Evolutionary conservation across 2,888 invertebrate species (phyloP).

Genomic region (Nezara viridula): DNA sequence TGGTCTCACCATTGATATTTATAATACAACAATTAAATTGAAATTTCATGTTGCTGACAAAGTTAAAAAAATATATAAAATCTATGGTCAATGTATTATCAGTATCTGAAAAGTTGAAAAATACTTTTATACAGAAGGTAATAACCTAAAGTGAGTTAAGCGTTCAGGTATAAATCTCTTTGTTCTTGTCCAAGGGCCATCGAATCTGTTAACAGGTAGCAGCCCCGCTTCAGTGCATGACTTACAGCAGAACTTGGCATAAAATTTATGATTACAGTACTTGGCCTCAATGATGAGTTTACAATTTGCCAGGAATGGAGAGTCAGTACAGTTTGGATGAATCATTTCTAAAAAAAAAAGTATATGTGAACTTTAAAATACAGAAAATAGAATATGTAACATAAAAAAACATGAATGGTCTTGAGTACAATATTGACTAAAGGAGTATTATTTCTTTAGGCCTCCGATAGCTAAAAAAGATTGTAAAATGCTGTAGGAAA

Average conservation of each 20-base stretch:
- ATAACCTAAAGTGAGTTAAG: conserved; percentile 50
- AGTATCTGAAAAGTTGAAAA: conserved; percentile 3
- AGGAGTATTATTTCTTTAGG: no score
- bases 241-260: conserved; percentile 93
- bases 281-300: conserved; percentile 85
- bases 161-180: conserved; percentile 51
- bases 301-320: conserved; percentile 90
- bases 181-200: not conserved
- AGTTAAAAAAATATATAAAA: conserved; percentile 35
- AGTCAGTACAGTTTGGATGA: conserved; percentile 87
- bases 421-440: no score
- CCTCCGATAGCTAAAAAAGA: no score
- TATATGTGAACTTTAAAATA: conserved; percentile 37
- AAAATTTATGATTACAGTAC: conserved; percentile 91
- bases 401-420: not conserved
- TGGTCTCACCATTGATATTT: conserved; percentile 27
- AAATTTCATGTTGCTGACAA: not conserved
- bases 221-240: conserved; percentile 92
- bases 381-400: not conserved
- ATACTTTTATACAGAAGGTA: conserved; percentile 36
- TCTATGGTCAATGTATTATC: conserved; percentile 7
- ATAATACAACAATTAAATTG: conserved; percentile 28
- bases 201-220: conserved; percentile 60
- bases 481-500: no score
- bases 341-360: conserved; percentile 76